Evolutionary conservation across 2,888 invertebrate species (phyloP).

Genomic region (Philhelius pedissequus): DNA sequence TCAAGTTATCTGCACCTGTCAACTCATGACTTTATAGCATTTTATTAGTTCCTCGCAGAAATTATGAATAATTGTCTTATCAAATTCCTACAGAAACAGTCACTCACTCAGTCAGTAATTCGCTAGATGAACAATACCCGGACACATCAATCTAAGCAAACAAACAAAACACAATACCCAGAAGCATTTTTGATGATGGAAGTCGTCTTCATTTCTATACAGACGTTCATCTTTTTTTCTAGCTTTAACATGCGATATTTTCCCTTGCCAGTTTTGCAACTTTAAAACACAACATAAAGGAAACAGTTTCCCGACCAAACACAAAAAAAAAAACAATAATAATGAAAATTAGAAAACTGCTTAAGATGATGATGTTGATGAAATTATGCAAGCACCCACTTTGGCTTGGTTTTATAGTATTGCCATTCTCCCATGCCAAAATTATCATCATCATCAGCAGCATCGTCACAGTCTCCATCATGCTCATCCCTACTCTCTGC

Average conservation of each 20-base stretch:
- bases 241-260: constrained; percentile 18
- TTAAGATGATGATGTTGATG: constrained; percentile 21
- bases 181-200: constrained; percentile 37
- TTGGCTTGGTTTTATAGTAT: constrained; percentile 35
- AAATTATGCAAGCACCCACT: constrained; percentile 62
- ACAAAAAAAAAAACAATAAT: not conserved
- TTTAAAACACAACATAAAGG: constrained; percentile 23
- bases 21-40: not conserved
- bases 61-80: constrained; percentile 45
- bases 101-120: not conserved
- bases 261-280: constrained; percentile 4
- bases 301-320: constrained; percentile 35
- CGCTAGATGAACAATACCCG: constrained; percentile 47
- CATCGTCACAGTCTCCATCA: not conserved
- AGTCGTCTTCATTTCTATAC: constrained; percentile 42
- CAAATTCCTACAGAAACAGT: constrained; percentile 33
- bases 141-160: constrained; percentile 47
- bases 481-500: not conserved
- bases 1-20: not conserved
- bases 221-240: not conserved
- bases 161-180: constrained; percentile 49
- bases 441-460: constrained; percentile 14
- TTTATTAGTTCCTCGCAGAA: not conserved
- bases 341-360: constrained; percentile 50
- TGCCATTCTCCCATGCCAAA: constrained; percentile 27